Base-by-base conservation (phyloP, 1,140 invertebrate species). In the Euura lappo region DNA sequence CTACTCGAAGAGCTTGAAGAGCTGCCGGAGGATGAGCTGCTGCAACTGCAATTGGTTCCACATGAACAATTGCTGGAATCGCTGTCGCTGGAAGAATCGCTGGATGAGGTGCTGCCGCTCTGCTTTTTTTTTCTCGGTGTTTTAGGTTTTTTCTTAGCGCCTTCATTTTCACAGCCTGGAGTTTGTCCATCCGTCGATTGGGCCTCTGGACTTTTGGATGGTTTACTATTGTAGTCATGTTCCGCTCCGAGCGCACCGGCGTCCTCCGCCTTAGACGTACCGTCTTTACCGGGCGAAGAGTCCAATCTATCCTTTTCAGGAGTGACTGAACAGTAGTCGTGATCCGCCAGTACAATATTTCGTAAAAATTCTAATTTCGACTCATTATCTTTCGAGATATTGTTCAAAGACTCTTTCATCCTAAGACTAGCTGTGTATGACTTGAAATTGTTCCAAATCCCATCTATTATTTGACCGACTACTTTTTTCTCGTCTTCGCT, bases 381-480 rank as follows among this genome's bases (percentile, higher is more conserved):
- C 8, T 82, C 77, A 1, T 68, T 70, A 13, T 77, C 75, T 11
- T 74, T 74, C 11, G 71, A 44, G 1, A 64, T 2, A 44, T 74
- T 68, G 45, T 46, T 44, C 8, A 68, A 11, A 2, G 73, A 68
- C 70, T 87, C 86, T 42, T 88, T 81, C 69, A 89, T 89, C 45
- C 88, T 89, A 44, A 90, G 84, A 74, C 87, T 87, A 8, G 91
- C 91, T 76, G 92, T 89, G 80, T 92, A 93, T 45, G 90, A 91
- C 81, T 93, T 93, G 72, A 95, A 94, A 81, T 95, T 94, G 79
- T 95, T 93, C 94, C 94, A 95, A 81, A 95, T 94, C n/a, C 93
- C 92, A 75, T 91, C 90, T 79, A 92, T 89, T 73, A 87, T 86
- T 47, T 83, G 80, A 0, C 81, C 85, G 42, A 86, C 84, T 60